Conservation (phyloP, 2,888 invertebrate genomes). For the Heliconius erato region DNA sequence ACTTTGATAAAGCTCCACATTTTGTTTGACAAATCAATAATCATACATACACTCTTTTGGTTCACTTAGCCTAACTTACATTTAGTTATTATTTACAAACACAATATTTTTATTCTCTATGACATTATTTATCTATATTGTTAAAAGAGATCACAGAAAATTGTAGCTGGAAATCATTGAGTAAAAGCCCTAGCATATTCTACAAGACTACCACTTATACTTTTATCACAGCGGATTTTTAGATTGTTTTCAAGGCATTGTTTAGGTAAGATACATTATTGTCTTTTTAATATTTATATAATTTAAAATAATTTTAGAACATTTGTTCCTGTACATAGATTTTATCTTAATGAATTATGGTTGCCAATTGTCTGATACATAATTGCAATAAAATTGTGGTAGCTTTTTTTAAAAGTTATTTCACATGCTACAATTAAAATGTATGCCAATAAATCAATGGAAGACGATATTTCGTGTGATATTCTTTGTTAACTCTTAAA, state of each 20-base stretch:
- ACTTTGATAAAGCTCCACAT: constrained; percentile 85
- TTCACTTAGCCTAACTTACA: constrained; percentile 70
- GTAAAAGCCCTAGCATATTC: constrained; percentile 81
- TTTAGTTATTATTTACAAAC: constrained; percentile 78
- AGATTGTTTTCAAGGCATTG: constrained; percentile 78
- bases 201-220: constrained; percentile 81
- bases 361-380: constrained; percentile 24
- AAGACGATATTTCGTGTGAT: constrained; percentile 68
- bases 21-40: constrained; percentile 83
- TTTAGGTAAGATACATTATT: constrained; percentile 72
- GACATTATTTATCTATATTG: constrained; percentile 82
- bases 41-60: constrained; percentile 82
- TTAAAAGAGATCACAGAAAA: constrained; percentile 87
- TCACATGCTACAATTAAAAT: constrained; percentile 81
- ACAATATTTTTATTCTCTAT: constrained; percentile 75
- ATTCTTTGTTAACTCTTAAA: constrained; percentile 56
- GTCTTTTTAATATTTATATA: constrained; percentile 62
- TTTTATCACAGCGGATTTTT: constrained; percentile 83
- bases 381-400: constrained; percentile 62
- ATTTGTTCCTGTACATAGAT: constrained; percentile 26
- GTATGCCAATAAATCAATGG: constrained; percentile 78
- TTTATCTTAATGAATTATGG: constrained; percentile 3
- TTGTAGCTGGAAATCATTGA: constrained; percentile 86
- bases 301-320: constrained; percentile 40
- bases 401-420: constrained; percentile 63